Conservation (phyloP, 2,888 invertebrate species). For the Troilus luridus region DNA sequence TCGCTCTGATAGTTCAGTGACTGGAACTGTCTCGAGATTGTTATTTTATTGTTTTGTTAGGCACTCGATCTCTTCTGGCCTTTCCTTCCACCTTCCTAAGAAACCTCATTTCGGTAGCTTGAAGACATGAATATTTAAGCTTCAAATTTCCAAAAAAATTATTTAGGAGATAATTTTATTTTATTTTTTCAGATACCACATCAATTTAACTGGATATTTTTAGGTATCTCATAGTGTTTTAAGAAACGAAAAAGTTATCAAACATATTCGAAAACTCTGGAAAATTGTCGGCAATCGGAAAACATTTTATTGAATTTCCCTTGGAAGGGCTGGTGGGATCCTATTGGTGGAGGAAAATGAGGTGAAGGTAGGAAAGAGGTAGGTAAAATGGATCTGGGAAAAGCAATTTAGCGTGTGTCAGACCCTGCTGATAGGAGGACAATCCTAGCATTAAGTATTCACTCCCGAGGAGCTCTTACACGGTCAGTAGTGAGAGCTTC, state of each 20-base stretch:
- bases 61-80: no score
- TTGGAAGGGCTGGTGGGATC: background rate
- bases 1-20: no score
- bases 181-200: no score
- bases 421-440: conserved; percentile 13
- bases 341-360: conserved; percentile 35
- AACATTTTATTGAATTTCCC: conserved; percentile 6
- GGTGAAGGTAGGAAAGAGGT: background rate
- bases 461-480: background rate
- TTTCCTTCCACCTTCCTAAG: no score
- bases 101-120: no score
- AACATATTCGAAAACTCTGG: background rate
- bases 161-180: no score
- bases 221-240: no score
- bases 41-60: no score
- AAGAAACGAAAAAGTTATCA: background rate
- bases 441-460: conserved; percentile 26
- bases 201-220: no score
- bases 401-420: conserved; percentile 48
- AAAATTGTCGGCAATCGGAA: background rate
- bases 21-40: no score
- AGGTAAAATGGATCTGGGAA: conserved; percentile 35
- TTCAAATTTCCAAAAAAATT: no score
- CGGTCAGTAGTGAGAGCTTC: conserved; percentile 1
- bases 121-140: no score